Percentiles rank a stretch among this genome's conserved stretches.
phyloP scores from a whole-genome alignment of 2,888 invertebrate species.

The Cheilosia vernalis region DNA sequence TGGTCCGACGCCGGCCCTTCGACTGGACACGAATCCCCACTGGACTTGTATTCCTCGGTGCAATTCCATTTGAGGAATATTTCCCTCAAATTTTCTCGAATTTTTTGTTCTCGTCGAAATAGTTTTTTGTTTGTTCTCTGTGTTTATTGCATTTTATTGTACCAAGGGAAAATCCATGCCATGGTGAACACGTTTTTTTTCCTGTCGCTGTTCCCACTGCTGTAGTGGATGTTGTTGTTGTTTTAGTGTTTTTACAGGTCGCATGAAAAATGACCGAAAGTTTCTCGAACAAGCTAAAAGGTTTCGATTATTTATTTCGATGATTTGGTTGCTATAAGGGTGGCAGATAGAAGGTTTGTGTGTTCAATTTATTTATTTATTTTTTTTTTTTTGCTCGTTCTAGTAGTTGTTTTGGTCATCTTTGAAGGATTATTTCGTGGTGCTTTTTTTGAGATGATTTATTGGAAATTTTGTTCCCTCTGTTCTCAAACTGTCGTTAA shows the following conservation, averaged over 20 bases:
- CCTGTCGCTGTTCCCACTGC: background rate
- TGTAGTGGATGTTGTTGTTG: constrained; percentile 32
- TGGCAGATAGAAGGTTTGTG: constrained; percentile 6
- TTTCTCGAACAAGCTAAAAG: constrained; percentile 70
- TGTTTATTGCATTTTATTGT: constrained; percentile 67
- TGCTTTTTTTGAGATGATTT: constrained; percentile 66
- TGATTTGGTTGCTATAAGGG: constrained; percentile 52
- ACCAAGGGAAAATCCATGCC: constrained; percentile 33
- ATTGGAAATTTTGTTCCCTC: constrained; percentile 74
- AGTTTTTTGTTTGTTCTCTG: background rate
- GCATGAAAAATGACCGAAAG: constrained; percentile 70
- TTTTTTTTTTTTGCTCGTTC: background rate
- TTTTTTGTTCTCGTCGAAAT: constrained; percentile 3
- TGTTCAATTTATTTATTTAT: constrained; percentile 16
- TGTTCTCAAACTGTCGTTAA: constrained; percentile 75
- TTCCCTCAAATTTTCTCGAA: constrained; percentile 22
- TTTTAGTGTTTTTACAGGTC: constrained; percentile 62
- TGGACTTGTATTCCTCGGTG: constrained; percentile 28
- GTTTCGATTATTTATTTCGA: constrained; percentile 74
- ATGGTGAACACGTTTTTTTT: background rate
- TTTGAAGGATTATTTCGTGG: constrained; percentile 45
- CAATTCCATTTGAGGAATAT: constrained; percentile 49
- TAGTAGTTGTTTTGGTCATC: constrained; percentile 14
- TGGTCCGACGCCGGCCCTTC: background rate
- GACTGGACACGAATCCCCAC: constrained; percentile 2